Evolutionary conservation across 2,888 invertebrate genomes (phyloP).

Genomic region (Cecidostiba fungosa): DNA sequence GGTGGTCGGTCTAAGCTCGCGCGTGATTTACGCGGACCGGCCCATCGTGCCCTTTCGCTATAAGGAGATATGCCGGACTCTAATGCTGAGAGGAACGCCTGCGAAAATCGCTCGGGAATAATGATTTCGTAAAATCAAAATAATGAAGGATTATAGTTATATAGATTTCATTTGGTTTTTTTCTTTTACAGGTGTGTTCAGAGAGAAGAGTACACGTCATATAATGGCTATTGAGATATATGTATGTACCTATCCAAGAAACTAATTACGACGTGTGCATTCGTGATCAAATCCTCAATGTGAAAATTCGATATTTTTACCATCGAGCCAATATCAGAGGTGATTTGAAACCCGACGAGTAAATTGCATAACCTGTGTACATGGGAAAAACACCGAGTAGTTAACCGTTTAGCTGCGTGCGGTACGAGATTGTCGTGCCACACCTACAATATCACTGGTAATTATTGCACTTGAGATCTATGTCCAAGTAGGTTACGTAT

Average conservation of each 20-base stretch:
- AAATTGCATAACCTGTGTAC: not conserved
- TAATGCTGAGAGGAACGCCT: not conserved
- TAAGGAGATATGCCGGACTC: not conserved
- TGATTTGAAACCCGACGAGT: slow-evolving; percentile 1
- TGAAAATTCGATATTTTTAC: not conserved
- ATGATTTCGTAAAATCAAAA: not conserved
- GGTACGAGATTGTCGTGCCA: slow-evolving; percentile 5
- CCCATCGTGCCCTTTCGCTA: not conserved
- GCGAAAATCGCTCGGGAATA: not conserved
- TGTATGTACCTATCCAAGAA: not conserved
- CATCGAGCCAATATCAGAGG: not conserved
- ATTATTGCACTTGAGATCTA: slow-evolving; percentile 14
- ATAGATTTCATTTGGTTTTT: too few species aligned
- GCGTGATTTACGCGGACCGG: not conserved
- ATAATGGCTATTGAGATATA: not conserved
- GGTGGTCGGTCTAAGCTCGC: not conserved
- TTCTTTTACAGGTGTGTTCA: too few species aligned
- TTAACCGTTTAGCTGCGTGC: not conserved
- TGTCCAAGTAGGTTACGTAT: not conserved
- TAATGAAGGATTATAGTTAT: not conserved
- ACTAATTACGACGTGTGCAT: not conserved
- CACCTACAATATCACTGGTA: slow-evolving; percentile 8
- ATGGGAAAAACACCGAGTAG: not conserved
- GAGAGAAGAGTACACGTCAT: too few species aligned
- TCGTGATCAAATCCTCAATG: not conserved